Percentiles rank a stretch among this genome's conserved stretches.
Evolutionary conservation across 2,797 vertebrate genomes (phyloP).

Genomic region (Macropodus opercularis): DNA sequence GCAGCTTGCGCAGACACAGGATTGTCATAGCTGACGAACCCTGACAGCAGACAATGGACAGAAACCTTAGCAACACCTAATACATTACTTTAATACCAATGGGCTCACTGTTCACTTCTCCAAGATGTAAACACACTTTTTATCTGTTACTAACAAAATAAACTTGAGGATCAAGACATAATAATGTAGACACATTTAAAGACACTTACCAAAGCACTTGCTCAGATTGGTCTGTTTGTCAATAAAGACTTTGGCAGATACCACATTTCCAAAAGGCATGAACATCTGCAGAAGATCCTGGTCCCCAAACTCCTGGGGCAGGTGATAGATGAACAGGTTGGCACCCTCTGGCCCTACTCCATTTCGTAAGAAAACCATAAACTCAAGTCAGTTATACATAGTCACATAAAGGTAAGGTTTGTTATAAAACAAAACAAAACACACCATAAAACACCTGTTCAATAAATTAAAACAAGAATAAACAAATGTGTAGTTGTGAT

Average conservation of each 20-base stretch:
- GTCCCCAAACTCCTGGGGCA: conserved; percentile 98
- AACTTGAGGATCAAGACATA: too few species aligned
- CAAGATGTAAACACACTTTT: too few species aligned
- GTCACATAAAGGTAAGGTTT: not conserved
- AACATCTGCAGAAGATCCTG: conserved; percentile 99
- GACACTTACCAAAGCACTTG: conserved; percentile 96
- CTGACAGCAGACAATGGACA: conserved; percentile 72
- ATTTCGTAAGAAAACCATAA: conserved; percentile 63
- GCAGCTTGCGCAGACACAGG: conserved; percentile 97
- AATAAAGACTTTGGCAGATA: conserved; percentile 99
- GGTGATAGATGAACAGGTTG: conserved; percentile 99
- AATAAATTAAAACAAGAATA: not conserved
- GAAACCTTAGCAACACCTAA: too few species aligned
- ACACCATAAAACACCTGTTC: not conserved
- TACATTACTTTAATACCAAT: too few species aligned
- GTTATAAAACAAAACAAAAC: not conserved
- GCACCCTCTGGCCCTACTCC: conserved; percentile 95
- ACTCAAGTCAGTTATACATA: conserved; percentile 39
- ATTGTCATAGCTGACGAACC: conserved; percentile 99
- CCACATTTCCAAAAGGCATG: conserved; percentile 99
- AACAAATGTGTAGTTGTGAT: not conserved
- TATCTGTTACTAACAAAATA: too few species aligned
- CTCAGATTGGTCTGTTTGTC: conserved; percentile 99
- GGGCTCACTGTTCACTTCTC: too few species aligned
- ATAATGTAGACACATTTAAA: not conserved